These are phyloP conservation scores for Gymnoscopelus microlampas DNA, from an alignment of 2,797 vertebrate species.

Conservation along the genomic window DNA sequence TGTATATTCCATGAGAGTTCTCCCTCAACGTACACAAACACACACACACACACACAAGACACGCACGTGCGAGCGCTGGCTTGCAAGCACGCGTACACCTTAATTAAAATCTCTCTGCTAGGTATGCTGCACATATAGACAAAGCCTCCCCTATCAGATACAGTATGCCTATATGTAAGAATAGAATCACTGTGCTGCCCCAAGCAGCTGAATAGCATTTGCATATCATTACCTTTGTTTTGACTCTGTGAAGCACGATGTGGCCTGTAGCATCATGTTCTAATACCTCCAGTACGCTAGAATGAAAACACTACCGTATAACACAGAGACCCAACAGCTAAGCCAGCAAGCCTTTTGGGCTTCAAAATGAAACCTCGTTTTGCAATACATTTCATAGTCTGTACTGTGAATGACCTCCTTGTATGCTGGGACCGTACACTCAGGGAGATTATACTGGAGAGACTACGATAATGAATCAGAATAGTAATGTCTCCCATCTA, in stretches of 20 bases:
- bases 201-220: slow-evolving; percentile 62
- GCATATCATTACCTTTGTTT: slow-evolving; percentile 64
- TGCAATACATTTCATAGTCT: slow-evolving; percentile 12
- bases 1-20: neutral
- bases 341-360: slow-evolving; percentile 6
- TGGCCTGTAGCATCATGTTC: slow-evolving; percentile 19
- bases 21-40: neutral
- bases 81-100: slow-evolving; percentile 27
- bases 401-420: slow-evolving; percentile 1
- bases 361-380: slow-evolving; percentile 20
- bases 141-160: slow-evolving; percentile 18
- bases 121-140: slow-evolving; percentile 33
- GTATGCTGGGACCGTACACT: neutral
- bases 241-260: slow-evolving; percentile 33
- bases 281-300: slow-evolving; percentile 5
- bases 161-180: slow-evolving; percentile 28
- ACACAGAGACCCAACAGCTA: neutral
- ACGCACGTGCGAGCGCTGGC: slow-evolving; percentile 7
- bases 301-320: slow-evolving; percentile 15
- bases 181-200: slow-evolving; percentile 41
- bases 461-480: slow-evolving; percentile 27
- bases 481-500: slow-evolving; percentile 10
- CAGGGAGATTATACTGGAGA: slow-evolving; percentile 6
- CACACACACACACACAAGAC: slow-evolving; percentile 15
- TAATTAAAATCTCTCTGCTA: slow-evolving; percentile 51